These are phyloP conservation scores for Pangasius larnaudii DNA, from an alignment of 2,797 vertebrate genomes.

Conservation along the genomic window DNA sequence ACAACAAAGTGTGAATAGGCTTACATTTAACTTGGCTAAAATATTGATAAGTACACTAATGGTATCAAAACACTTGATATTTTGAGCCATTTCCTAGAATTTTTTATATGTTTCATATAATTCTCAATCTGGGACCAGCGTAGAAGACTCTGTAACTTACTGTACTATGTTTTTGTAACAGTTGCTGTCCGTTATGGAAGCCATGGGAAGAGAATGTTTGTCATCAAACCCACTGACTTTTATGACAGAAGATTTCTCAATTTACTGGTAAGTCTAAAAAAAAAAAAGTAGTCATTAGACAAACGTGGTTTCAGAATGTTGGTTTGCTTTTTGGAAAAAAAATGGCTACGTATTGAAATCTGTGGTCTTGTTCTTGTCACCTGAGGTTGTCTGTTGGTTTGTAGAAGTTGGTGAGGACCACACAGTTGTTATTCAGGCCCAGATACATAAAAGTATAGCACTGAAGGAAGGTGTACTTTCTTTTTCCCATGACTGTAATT, in stretches of 20 bases:
- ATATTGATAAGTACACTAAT: not conserved
- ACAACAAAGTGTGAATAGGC: not conserved
- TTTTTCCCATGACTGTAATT: not conserved
- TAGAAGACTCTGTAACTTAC: not conserved
- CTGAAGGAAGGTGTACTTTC: not conserved
- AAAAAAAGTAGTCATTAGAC: not conserved
- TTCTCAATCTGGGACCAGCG: not conserved
- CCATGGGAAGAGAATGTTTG: conserved; percentile 88
- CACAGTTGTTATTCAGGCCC: not conserved
- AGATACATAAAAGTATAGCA: not conserved
- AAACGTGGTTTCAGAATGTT: conserved; percentile 3
- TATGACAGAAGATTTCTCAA: conserved; percentile 88
- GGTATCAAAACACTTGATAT: not conserved
- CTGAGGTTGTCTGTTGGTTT: not conserved
- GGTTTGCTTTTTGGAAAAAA: not conserved
- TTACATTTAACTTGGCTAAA: not conserved
- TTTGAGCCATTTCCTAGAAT: not conserved
- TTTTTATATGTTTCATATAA: not conserved
- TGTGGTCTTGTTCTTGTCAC: not conserved
- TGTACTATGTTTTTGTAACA: conserved; percentile 64
- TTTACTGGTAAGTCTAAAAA: conserved; percentile 79
- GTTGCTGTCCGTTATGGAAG: conserved; percentile 84
- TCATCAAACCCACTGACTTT: conserved; percentile 80
- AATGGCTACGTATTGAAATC: not conserved
- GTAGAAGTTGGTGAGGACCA: not conserved